Percentiles rank a stretch among this genome's conserved stretches.
Conservation (phyloP, 2,888 invertebrate species). For the Drosophila aldrichi region DNA sequence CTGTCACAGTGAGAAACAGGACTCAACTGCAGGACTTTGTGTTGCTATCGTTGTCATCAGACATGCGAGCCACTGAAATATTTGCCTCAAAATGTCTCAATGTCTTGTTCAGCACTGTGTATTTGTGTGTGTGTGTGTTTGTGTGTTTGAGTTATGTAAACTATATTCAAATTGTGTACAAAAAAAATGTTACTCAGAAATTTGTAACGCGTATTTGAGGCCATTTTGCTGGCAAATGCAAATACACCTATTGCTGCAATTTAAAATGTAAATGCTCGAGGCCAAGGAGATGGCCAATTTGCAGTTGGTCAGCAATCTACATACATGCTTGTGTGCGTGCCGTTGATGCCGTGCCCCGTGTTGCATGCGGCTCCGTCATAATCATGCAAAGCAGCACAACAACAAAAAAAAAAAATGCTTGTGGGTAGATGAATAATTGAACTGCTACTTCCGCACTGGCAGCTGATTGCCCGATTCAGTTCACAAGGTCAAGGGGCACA, state of each 20-base stretch:
- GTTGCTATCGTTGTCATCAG: conserved; percentile 43
- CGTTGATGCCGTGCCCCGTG: conserved; percentile 6
- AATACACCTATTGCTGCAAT: conserved; percentile 73
- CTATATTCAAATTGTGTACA: conserved; percentile 58
- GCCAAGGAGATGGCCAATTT: conserved; percentile 65
- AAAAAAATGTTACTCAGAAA: conserved; percentile 56
- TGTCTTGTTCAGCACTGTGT: neutral
- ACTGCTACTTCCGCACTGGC: conserved; percentile 68
- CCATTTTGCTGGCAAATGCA: conserved; percentile 66
- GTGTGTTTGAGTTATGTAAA: conserved; percentile 49
- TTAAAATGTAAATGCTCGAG: conserved; percentile 78
- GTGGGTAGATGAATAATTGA: conserved; percentile 74
- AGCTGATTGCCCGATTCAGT: conserved; percentile 68
- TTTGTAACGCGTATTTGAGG: conserved; percentile 61
- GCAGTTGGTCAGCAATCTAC: conserved; percentile 32
- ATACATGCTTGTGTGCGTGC: conserved; percentile 29
- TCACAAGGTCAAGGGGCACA: conserved; percentile 46
- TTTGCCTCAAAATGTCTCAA: conserved; percentile 33
- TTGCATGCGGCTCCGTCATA: conserved; percentile 56
- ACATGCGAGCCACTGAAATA: conserved; percentile 57
- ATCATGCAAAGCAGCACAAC: conserved; percentile 39
- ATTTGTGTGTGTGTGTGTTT: neutral
- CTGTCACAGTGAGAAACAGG: conserved; percentile 15
- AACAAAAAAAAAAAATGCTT: neutral
- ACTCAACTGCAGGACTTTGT: conserved; percentile 30